phyloP scores from a whole-genome alignment of 2,113 vertebrate genomes.

The Eulemur macaco region DNA sequence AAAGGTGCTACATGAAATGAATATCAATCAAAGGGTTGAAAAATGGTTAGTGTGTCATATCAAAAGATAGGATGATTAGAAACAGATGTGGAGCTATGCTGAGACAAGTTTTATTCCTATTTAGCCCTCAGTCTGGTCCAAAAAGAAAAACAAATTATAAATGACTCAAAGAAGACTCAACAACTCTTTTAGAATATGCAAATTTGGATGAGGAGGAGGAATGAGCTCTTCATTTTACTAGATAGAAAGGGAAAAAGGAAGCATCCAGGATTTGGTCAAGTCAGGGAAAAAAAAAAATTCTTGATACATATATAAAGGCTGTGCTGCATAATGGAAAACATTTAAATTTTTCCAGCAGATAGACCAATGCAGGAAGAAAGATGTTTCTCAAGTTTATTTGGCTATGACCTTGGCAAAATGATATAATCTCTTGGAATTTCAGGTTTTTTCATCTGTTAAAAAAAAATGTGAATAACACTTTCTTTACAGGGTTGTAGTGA shows the following conservation, averaged over 20 bases:
- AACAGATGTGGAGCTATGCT: neutral
- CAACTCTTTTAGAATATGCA: neutral
- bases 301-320: neutral
- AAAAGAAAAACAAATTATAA: neutral
- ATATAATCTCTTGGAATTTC: neutral
- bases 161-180: neutral
- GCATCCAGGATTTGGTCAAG: neutral
- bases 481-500: neutral
- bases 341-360: neutral
- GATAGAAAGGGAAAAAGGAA: neutral
- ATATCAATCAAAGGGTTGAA: slow-evolving; percentile 52
- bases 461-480: neutral
- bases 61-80: slow-evolving; percentile 26
- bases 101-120: neutral
- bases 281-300: neutral
- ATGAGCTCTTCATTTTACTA: neutral
- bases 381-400: neutral
- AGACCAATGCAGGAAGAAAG: neutral
- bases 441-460: neutral
- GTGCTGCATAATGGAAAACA: neutral
- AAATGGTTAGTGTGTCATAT: neutral
- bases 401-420: neutral
- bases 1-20: slow-evolving; percentile 5
- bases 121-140: neutral
- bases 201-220: neutral